phyloP scores from a whole-genome alignment of 2,888 invertebrate genomes.

The Carabus problematicus region DNA sequence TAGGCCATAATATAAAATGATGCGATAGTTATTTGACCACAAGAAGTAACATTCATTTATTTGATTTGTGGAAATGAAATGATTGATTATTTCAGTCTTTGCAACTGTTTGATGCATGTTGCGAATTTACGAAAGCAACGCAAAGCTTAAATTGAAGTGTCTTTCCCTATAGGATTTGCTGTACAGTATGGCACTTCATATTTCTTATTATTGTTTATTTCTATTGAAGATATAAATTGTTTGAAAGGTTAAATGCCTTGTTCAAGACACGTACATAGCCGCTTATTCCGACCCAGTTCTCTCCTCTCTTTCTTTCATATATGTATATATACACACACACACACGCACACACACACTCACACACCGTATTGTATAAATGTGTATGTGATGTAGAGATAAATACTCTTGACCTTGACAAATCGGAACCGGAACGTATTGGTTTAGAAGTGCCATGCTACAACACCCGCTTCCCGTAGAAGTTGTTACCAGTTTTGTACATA shows the following conservation, averaged over 20 bases:
- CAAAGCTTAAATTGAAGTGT: slow-evolving; percentile 41
- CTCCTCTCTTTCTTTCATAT: slow-evolving; percentile 28
- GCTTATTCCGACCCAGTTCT: slow-evolving; percentile 19
- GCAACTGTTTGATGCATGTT: too few species aligned
- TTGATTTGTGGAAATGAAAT: too few species aligned
- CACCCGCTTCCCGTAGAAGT: slow-evolving; percentile 44
- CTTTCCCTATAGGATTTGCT: slow-evolving; percentile 41
- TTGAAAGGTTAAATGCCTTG: slow-evolving; percentile 23
- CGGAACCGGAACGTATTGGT: slow-evolving; percentile 56
- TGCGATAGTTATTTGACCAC: too few species aligned
- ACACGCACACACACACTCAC: too few species aligned
- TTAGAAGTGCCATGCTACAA: slow-evolving; percentile 58
- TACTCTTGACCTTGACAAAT: slow-evolving; percentile 45
- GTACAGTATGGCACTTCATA: slow-evolving; percentile 58
- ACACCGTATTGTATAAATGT: too few species aligned
- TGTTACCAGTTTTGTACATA: slow-evolving; percentile 1
- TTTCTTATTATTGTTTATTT: slow-evolving; percentile 43
- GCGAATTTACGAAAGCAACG: too few species aligned
- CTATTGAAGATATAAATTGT: slow-evolving; percentile 20
- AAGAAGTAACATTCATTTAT: too few species aligned
- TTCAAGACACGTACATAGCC: slow-evolving; percentile 40
- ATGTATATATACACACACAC: slow-evolving; percentile 3
- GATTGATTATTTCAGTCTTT: too few species aligned
- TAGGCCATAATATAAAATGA: too few species aligned
- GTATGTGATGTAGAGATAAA: slow-evolving; percentile 21